phyloP scores from a whole-genome alignment of 2,797 vertebrate genomes.

The Nannoperca australis region DNA sequence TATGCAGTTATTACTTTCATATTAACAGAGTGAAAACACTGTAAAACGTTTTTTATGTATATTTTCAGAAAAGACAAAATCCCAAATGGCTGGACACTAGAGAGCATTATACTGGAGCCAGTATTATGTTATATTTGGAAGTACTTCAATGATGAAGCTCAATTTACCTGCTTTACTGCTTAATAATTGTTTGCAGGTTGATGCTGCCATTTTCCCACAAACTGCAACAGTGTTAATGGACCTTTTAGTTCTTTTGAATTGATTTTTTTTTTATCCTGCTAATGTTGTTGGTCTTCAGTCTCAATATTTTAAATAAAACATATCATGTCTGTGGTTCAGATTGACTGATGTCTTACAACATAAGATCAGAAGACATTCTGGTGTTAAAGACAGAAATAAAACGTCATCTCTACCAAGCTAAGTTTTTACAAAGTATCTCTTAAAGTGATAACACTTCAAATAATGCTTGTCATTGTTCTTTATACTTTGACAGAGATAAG shows the following conservation, averaged over 20 bases:
- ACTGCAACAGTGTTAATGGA: slow-evolving; percentile 1
- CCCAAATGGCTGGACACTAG: slow-evolving; percentile 1
- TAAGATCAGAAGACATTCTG: not conserved
- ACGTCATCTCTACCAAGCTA: not conserved
- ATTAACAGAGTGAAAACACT: not conserved
- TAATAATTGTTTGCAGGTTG: slow-evolving; percentile 11
- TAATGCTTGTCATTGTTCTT: slow-evolving; percentile 19
- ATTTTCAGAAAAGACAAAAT: slow-evolving; percentile 22
- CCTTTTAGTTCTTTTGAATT: not conserved
- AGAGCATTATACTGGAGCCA: not conserved
- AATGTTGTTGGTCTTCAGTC: slow-evolving; percentile 18
- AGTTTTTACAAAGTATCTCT: not conserved
- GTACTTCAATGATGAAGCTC: not conserved
- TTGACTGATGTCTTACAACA: not conserved
- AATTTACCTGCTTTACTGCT: slow-evolving; percentile 6
- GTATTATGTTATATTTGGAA: not conserved
- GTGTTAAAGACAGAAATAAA: not conserved
- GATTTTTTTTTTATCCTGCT: not conserved
- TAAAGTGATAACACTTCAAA: slow-evolving; percentile 2
- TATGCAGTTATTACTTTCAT: not conserved
- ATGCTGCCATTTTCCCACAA: slow-evolving; percentile 10
- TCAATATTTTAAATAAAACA: slow-evolving; percentile 19
- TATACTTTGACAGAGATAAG: slow-evolving; percentile 12
- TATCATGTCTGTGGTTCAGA: slow-evolving; percentile 14
- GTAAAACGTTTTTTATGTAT: not conserved